Evolutionary conservation across 2,888 invertebrate species (phyloP).

Genomic region (Leptura quadrifasciata): DNA sequence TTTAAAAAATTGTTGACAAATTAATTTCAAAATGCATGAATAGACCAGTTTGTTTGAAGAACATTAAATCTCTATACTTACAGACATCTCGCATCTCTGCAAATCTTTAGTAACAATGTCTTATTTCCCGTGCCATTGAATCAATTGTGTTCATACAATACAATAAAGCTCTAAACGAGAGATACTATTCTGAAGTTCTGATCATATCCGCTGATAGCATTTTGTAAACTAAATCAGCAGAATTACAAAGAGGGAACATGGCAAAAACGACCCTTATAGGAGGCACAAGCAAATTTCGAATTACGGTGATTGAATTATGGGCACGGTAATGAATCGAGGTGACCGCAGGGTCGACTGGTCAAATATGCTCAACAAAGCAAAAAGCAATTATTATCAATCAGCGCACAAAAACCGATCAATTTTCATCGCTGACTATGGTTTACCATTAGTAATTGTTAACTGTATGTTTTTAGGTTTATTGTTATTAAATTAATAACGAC

Average conservation of each 20-base stretch:
- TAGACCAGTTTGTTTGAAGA: no score
- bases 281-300: conserved; percentile 48
- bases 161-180: background rate
- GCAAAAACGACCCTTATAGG: conserved; percentile 2
- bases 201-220: conserved; percentile 24
- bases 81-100: background rate
- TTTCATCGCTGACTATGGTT: conserved; percentile 38
- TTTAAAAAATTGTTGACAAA: no score
- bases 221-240: conserved; percentile 10
- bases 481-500: background rate
- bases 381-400: conserved; percentile 56
- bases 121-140: conserved; percentile 7
- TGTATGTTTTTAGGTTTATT: conserved; percentile 15
- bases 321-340: conserved; percentile 52
- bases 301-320: conserved; percentile 53
- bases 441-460: conserved; percentile 25
- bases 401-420: conserved; percentile 56
- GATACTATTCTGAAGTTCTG: conserved; percentile 17
- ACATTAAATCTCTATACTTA: background rate
- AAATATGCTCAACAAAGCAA: conserved; percentile 40
- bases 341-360: conserved; percentile 47
- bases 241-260: conserved; percentile 9
- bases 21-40: background rate
- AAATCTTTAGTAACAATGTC: background rate
- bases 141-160: conserved; percentile 7